Percentiles rank a stretch among this genome's conserved stretches.
Evolutionary conservation across 2,113 vertebrate species (phyloP).

Genomic region (Micromys minutus): DNA sequence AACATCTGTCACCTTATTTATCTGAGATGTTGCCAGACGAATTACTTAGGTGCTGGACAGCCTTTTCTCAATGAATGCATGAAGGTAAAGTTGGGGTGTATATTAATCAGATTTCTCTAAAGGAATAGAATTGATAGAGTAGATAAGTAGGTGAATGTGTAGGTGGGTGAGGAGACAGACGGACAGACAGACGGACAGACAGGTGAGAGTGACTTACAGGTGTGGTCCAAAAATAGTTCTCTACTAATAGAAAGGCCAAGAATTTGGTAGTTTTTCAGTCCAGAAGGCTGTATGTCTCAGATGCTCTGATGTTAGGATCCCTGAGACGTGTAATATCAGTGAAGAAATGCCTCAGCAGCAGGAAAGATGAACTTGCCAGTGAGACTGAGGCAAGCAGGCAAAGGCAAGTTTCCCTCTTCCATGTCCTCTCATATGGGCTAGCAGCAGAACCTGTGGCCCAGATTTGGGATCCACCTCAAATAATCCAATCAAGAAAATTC

Average conservation of each 20-base stretch:
- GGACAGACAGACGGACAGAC: background rate
- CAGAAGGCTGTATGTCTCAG: background rate
- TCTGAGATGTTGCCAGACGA: background rate
- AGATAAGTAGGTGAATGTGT: background rate
- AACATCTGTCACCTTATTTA: background rate
- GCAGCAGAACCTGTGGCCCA: background rate
- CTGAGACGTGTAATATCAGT: background rate
- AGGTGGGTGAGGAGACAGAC: background rate
- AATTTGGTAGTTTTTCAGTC: background rate
- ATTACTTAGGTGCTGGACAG: background rate
- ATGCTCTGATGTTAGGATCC: background rate
- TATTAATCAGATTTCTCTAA: background rate
- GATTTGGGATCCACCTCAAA: background rate
- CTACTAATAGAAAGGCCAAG: background rate
- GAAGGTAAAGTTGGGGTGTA: background rate
- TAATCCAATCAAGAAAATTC: background rate
- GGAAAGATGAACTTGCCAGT: background rate
- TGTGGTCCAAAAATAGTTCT: background rate
- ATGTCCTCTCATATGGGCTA: background rate
- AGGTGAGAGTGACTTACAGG: background rate
- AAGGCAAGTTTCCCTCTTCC: background rate
- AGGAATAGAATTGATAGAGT: background rate
- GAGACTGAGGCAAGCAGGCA: background rate
- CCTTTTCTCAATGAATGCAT: background rate
- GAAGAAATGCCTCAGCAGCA: background rate